Base-by-base conservation (phyloP, 2,888 invertebrate species). In the Andrena fulva region DNA sequence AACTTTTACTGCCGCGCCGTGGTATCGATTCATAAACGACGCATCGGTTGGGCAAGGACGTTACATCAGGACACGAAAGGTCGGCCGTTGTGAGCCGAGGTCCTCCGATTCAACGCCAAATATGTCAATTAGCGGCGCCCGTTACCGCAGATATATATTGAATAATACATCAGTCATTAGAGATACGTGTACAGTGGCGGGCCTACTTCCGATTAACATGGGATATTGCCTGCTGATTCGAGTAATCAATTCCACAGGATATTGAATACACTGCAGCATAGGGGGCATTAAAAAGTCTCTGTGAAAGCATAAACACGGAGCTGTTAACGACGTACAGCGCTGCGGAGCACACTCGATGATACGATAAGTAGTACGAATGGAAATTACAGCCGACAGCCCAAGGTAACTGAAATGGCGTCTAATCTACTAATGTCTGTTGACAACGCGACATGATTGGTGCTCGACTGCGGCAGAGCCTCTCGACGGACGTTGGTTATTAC, bases 21-120 rank as follows among this genome's bases (percentile, higher is more conserved):
- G 54, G 70, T 77, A 85, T 85, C 75, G 83, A 86, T 76, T 72
- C 68, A 33, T 69, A 69, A 63, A 63, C 35, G 50, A 77, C 79
- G 52, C 75, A 82, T 79, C 67, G 70, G 70, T 69, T 76, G 72
- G 77, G 68, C 85, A 85, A 86, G 83, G 85, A n/a, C 77, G 50
- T 52, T 64, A 63, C 56, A 60, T 35, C 24, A 16, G 76, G 74
- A 69, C 59, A 75, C 74, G 66, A 77, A 83, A 85, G 80, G 83
- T 85, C 82, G 66, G 29, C 56, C 31, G 56, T 78, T 31, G 60
- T 35, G 52, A 24, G 54, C 52, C 54, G 52, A 70, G n/a, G 60
- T 74, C 42, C 60, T 35, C 12, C 73, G 59, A 78, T 52, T 67
- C 67, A 24, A 66, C 67, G 42, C 70, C 77, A 54, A 80, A 80